Conservation (phyloP, 2,888 invertebrate genomes). For the Diplolepis rosae region DNA sequence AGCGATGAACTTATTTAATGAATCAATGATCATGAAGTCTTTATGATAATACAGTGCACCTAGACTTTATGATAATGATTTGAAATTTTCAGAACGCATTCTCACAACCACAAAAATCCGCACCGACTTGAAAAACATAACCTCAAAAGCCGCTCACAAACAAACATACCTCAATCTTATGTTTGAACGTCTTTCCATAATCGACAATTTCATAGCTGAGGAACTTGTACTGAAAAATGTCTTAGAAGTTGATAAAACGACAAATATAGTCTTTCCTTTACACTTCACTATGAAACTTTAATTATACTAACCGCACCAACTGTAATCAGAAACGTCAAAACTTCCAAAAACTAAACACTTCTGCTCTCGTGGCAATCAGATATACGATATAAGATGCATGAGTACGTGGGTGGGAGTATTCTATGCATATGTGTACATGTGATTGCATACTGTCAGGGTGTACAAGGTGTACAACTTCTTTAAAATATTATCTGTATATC, state of each 20-base stretch:
- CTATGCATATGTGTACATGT: neutral
- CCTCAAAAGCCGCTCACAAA: conserved; percentile 14
- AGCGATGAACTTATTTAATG: conserved; percentile 9
- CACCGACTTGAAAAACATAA: conserved; percentile 1
- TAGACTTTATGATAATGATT: neutral
- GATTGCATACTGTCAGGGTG: neutral
- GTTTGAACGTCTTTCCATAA: conserved; percentile 3
- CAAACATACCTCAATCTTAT: conserved; percentile 18
- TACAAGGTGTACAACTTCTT: neutral
- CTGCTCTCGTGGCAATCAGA: neutral
- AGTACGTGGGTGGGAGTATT: neutral
- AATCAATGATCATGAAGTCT: neutral
- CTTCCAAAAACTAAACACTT: conserved; percentile 13
- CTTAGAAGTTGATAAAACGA: neutral
- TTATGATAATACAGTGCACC: neutral
- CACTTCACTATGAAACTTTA: neutral
- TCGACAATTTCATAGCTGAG: neutral
- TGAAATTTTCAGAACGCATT: neutral
- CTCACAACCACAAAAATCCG: neutral
- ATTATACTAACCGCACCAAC: neutral
- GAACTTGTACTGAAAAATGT: neutral
- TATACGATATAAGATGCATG: neutral
- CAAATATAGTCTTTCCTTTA: neutral
- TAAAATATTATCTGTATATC: neutral
- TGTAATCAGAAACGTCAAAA: neutral